Evolutionary conservation across 2,888 invertebrate genomes (phyloP), one percentile per base, ranked within the genome.

Genomic region (Phania funesta): DNA sequence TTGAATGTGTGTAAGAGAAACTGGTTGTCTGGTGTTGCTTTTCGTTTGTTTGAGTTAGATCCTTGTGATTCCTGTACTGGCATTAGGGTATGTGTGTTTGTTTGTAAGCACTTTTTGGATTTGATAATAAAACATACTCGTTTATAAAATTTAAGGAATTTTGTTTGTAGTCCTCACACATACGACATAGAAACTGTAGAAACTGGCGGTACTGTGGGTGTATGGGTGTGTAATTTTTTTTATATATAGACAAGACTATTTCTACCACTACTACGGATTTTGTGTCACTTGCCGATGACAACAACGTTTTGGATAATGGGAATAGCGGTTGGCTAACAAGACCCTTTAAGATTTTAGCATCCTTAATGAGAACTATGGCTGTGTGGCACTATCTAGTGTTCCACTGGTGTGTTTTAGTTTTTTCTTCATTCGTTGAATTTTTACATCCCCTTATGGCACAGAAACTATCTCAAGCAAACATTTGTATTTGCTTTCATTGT

Each of bases 291-390:
- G 48, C 75, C 50, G 41, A 67, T 67, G 50, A 76, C 18, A 50
- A 50, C 26, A 26, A 18, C 1, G 29, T 18, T 67, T 18, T 41
- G 13, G 20, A 9, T 26, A 38, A 44, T 54, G 54, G 32, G 2
- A 6, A 44, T 20, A 18, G 64, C 52, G 16, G 9, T 60, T 62
- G 26, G n/a, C 22, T 50, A 1, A 16, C 29, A 18, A 29, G 20
- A 50, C 48, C 22, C 52, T 44, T 52, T 26, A 58, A 64, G 32
- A 16, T 46, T 52, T 35, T 67, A 60, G 54, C 67, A 67, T 76
- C 76, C 80, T 60, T 75, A 70, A 75, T 70, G 70, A 32, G 71
- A 81, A 76, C 54, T 58, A 44, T 26, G 11, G 60, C 6, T 70
- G 32, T 60, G 44, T 46, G 46, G 4, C 24, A n/a, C 44, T 54